Evolutionary conservation across 2,888 invertebrate species (phyloP).

Genomic region (Apotomis betuletana): DNA sequence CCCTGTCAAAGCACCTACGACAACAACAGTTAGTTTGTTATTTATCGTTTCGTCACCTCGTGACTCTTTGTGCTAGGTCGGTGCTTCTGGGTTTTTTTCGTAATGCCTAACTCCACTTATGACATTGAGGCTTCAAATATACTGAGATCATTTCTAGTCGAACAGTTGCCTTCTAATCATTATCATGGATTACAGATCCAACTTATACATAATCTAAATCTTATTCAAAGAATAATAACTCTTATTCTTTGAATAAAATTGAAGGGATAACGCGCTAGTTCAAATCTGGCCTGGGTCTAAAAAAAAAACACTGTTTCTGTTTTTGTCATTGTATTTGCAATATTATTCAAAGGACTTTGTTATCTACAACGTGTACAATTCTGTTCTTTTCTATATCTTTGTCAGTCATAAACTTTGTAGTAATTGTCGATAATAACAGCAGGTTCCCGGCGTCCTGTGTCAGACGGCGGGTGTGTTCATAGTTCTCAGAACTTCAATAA

Average conservation of each 20-base stretch:
- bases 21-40: slow-evolving; percentile 36
- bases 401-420: slow-evolving; percentile 7
- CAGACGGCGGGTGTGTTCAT: background rate
- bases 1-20: slow-evolving; percentile 57
- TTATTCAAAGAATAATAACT: too few species aligned
- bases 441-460: background rate
- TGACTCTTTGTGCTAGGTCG: slow-evolving; percentile 15
- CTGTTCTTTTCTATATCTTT: background rate
- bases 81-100: background rate
- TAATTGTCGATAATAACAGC: slow-evolving; percentile 8
- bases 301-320: too few species aligned
- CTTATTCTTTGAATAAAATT: too few species aligned
- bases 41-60: slow-evolving; percentile 20
- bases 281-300: too few species aligned
- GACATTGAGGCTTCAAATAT: background rate
- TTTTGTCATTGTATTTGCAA: too few species aligned
- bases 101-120: background rate
- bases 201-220: too few species aligned
- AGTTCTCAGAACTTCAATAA: slow-evolving; percentile 20
- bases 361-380: background rate
- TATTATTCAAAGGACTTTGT: too few species aligned
- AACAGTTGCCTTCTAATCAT: too few species aligned
- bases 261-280: too few species aligned
- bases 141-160: too few species aligned
- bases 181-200: too few species aligned